Percentiles rank a stretch among this genome's conserved stretches.
phyloP scores from a whole-genome alignment of 2,888 invertebrate species.

The Cephus runcator region DNA sequence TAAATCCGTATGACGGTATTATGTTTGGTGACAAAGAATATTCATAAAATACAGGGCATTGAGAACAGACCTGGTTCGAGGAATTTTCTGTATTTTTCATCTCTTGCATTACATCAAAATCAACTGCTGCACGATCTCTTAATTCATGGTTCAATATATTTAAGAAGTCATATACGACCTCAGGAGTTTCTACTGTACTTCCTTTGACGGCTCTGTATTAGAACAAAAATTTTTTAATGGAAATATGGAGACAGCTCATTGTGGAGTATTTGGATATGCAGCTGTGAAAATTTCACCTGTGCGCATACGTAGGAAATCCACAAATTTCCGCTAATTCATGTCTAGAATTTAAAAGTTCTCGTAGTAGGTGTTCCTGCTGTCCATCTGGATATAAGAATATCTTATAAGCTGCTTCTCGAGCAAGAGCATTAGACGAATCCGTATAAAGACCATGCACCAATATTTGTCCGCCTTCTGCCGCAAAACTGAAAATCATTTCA shows the following conservation, averaged over 20 bases:
- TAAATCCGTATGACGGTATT: too few relatives aligned
- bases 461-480: constrained; percentile 77
- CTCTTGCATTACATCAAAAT: constrained; percentile 79
- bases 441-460: constrained; percentile 85
- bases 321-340: constrained; percentile 86
- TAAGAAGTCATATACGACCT: constrained; percentile 83
- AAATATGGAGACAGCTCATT: not conserved
- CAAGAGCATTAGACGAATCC: constrained; percentile 81
- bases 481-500: constrained; percentile 65
- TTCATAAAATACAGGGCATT: constrained; percentile 65
- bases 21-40: too few relatives aligned
- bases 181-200: constrained; percentile 85
- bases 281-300: constrained; percentile 69
- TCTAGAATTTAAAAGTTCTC: constrained; percentile 78
- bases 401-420: constrained; percentile 89
- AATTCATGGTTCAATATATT: constrained; percentile 79
- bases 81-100: constrained; percentile 72
- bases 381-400: constrained; percentile 84
- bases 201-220: constrained; percentile 81
- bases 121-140: constrained; percentile 75
- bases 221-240: not conserved
- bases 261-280: not conserved
- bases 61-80: constrained; percentile 28
- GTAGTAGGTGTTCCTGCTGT: constrained; percentile 80
- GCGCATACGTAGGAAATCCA: constrained; percentile 89